phyloP scores from a whole-genome alignment of 2,888 invertebrate genomes.

The Acleris holmiana region DNA sequence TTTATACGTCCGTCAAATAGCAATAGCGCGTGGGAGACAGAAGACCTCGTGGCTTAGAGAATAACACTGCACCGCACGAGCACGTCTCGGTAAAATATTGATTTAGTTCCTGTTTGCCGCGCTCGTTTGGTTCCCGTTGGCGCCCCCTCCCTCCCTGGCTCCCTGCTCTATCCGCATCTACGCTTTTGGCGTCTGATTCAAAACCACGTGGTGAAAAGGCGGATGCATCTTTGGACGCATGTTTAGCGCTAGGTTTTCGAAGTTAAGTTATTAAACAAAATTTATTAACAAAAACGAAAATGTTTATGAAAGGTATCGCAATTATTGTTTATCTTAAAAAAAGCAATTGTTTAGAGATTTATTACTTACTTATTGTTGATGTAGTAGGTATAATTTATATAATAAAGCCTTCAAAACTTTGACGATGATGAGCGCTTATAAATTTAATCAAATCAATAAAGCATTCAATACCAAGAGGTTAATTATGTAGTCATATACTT shows the following conservation, averaged over 20 bases:
- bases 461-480: too few relatives aligned
- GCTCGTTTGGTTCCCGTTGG: conserved; percentile 42
- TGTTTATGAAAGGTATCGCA: neutral
- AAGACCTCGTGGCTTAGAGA: neutral
- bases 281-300: neutral
- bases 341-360: too few relatives aligned
- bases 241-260: neutral
- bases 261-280: neutral
- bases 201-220: conserved; percentile 23
- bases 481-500: too few relatives aligned
- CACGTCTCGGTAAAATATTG: conserved; percentile 59
- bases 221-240: conserved; percentile 4
- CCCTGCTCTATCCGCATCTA: conserved; percentile 41
- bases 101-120: conserved; percentile 60
- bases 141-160: conserved; percentile 43
- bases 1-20: too few relatives aligned
- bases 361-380: too few relatives aligned
- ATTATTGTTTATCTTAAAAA: too few relatives aligned
- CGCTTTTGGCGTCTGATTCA: conserved; percentile 27
- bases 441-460: too few relatives aligned
- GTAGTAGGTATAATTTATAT: too few relatives aligned
- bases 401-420: too few relatives aligned
- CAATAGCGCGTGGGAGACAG: too few relatives aligned
- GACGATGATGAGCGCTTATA: too few relatives aligned
- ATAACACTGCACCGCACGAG: conserved; percentile 15